These are phyloP conservation scores for Camelus dromedarius DNA, from an alignment of 2,113 vertebrate species.

Conservation along the genomic window DNA sequence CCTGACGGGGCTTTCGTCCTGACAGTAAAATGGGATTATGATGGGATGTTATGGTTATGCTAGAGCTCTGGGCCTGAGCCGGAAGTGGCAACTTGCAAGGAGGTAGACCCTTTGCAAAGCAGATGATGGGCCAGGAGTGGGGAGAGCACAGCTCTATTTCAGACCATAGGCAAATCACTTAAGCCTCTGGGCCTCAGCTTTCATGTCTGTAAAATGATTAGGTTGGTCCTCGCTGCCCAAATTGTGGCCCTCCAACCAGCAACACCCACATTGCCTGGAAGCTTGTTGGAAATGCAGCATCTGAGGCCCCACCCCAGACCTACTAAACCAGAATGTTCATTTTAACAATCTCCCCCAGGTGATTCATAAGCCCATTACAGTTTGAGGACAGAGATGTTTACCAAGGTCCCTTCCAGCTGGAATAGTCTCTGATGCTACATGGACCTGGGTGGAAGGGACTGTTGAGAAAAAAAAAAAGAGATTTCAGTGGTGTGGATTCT, in stretches of 20 bases:
- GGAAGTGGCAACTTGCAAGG: not conserved
- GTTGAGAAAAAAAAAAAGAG: not conserved
- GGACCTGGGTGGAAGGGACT: not conserved
- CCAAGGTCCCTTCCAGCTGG: not conserved
- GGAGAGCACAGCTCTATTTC: not conserved
- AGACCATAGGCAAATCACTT: not conserved
- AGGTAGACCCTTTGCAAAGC: not conserved
- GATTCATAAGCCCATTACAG: not conserved
- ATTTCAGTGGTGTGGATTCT: not conserved
- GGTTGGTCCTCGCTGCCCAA: not conserved
- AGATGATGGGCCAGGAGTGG: not conserved
- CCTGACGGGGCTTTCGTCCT: not conserved
- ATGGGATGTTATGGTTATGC: not conserved
- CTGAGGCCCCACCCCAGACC: not conserved
- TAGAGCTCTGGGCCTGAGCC: not conserved
- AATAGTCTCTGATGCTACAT: not conserved
- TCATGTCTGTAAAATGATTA: not conserved
- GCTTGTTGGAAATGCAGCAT: too few relatives aligned
- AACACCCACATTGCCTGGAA: rapidly evolving
- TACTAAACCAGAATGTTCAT: not conserved
- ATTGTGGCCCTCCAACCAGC: not conserved
- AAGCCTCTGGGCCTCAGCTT: constrained; percentile 1
- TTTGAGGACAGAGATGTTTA: not conserved
- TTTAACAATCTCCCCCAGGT: not conserved
- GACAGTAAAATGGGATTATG: not conserved